Evolutionary conservation across 2,888 invertebrate species (phyloP).

Genomic region (Cremastinae sp.): DNA sequence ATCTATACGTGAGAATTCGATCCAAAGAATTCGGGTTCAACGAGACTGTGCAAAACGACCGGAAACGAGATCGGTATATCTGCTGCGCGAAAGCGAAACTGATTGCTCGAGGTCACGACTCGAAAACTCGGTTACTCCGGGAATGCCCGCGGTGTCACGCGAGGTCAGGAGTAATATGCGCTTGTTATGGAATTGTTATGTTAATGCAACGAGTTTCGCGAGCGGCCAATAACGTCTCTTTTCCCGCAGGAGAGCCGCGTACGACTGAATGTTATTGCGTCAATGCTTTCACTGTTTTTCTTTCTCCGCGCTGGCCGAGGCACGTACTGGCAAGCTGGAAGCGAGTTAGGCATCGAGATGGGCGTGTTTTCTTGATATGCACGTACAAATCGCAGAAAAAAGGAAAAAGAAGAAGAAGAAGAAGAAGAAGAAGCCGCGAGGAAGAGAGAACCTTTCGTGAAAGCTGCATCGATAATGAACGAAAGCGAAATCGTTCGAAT

Average conservation of each 20-base stretch:
- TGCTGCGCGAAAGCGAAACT: constrained; percentile 14
- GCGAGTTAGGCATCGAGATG: constrained; percentile 8
- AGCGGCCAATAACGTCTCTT: constrained; percentile 5
- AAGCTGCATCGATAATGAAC: constrained; percentile 39
- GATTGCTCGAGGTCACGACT: constrained; percentile 18
- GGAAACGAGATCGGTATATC: constrained; percentile 34
- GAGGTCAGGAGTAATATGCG: constrained; percentile 52
- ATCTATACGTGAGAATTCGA: too few species aligned
- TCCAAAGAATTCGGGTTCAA: background rate
- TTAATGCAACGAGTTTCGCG: constrained; percentile 37
- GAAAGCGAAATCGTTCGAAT: constrained; percentile 28
- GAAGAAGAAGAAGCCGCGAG: background rate
- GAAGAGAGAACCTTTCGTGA: constrained; percentile 7
- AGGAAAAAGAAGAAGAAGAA: constrained; percentile 3
- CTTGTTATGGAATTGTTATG: constrained; percentile 48
- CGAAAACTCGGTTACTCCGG: constrained; percentile 36
- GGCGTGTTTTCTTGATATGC: constrained; percentile 11
- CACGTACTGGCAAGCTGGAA: constrained; percentile 16
- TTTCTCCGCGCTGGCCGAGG: constrained; percentile 23
- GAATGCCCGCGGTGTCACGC: constrained; percentile 42
- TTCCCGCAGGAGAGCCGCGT: constrained; percentile 9
- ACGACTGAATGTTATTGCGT: constrained; percentile 44
- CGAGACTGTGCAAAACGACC: constrained; percentile 17
- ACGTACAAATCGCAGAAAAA: constrained; percentile 16
- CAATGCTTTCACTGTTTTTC: constrained; percentile 57